These are phyloP conservation scores for Drosophila chauvacae DNA, from an alignment of 1,140 invertebrate genomes.

Conservation along the genomic window DNA sequence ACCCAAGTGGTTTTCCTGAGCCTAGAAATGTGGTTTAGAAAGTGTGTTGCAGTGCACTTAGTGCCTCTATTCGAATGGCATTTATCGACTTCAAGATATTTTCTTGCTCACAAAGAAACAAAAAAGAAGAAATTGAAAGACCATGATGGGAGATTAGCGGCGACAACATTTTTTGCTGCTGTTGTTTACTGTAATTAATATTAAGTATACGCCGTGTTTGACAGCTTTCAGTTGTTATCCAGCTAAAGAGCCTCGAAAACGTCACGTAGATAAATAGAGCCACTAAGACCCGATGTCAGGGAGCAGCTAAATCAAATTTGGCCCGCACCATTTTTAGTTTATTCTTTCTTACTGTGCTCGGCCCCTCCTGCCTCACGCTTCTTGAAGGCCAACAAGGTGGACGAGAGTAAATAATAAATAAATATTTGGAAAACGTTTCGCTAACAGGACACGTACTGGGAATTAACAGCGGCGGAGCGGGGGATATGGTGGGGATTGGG, in stretches of 20 bases:
- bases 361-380: neutral
- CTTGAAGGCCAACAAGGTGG: slow-evolving; percentile 58
- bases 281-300: slow-evolving; percentile 53
- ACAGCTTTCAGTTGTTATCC: slow-evolving; percentile 68
- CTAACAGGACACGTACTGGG: slow-evolving; percentile 75
- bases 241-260: slow-evolving; percentile 47
- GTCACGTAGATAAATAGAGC: slow-evolving; percentile 67
- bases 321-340: slow-evolving; percentile 21
- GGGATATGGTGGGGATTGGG: slow-evolving; percentile 9
- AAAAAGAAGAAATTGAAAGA: slow-evolving; percentile 23
- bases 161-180: slow-evolving; percentile 18
- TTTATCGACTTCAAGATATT: slow-evolving; percentile 36
- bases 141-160: slow-evolving; percentile 40
- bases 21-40: neutral
- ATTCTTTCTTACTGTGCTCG: slow-evolving; percentile 2
- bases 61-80: slow-evolving; percentile 19
- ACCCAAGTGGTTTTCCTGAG: slow-evolving; percentile 6
- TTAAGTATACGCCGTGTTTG: slow-evolving; percentile 79
- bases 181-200: slow-evolving; percentile 72
- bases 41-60: slow-evolving; percentile 17
- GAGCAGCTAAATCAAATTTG: slow-evolving; percentile 72
- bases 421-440: slow-evolving; percentile 77
- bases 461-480: slow-evolving; percentile 57
- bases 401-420: slow-evolving; percentile 80
- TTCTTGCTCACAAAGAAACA: slow-evolving; percentile 2